phyloP scores from a whole-genome alignment of 2,113 vertebrate genomes.

The Rhegmatorhina hoffmannsi region DNA sequence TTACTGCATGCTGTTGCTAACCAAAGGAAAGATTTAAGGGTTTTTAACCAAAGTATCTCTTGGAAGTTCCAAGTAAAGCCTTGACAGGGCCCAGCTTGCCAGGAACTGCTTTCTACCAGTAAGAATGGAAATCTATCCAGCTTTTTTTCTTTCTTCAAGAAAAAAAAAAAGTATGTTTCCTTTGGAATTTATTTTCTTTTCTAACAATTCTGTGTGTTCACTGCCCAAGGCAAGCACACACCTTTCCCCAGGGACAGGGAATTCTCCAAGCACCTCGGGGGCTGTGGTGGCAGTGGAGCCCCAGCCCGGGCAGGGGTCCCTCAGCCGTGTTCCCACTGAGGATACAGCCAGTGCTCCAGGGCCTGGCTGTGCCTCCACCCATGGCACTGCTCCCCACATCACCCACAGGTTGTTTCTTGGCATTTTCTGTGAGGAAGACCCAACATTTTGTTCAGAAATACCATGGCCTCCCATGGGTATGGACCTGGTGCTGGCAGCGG shows the following conservation, averaged over 20 bases:
- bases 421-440: background rate
- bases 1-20: background rate
- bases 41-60: constrained; percentile 28
- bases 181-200: background rate
- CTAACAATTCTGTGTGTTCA: background rate
- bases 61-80: constrained; percentile 47
- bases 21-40: constrained; percentile 44
- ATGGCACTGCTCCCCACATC: accelerated
- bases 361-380: background rate
- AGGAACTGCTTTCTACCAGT: constrained; percentile 52
- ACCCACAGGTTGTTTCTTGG: accelerated
- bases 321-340: accelerated
- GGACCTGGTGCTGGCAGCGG: accelerated
- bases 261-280: accelerated
- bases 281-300: accelerated
- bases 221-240: constrained; percentile 49
- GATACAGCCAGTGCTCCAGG: accelerated
- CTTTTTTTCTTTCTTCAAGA: background rate
- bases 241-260: constrained; percentile 32
- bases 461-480: accelerated
- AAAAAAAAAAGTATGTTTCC: background rate
- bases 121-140: constrained; percentile 43
- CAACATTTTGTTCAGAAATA: background rate
- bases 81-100: constrained; percentile 55
- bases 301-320: accelerated